Evolutionary conservation across 2,113 vertebrate genomes (phyloP).

Genomic region (Corynorhinus townsendii): DNA sequence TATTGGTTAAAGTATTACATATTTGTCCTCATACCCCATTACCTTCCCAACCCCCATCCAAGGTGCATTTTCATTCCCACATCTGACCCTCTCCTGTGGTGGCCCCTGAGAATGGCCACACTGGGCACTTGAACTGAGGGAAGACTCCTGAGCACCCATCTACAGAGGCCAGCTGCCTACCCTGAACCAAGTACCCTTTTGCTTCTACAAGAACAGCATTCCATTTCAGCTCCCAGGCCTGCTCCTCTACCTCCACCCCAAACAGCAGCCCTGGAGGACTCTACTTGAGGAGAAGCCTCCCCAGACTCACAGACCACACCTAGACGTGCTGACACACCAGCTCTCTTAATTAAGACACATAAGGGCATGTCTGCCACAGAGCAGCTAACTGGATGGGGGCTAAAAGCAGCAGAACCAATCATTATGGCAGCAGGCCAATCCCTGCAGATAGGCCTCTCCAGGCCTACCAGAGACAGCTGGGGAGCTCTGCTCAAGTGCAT

Average conservation of each 20-base stretch:
- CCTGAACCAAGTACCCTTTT: neutral
- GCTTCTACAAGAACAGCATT: neutral
- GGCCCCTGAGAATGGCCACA: neutral
- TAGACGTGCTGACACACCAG: neutral
- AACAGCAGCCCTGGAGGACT: neutral
- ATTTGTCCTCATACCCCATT: no score
- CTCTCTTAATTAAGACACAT: neutral
- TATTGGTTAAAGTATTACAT: no score
- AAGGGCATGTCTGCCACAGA: neutral
- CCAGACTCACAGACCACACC: neutral
- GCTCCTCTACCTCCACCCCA: no score
- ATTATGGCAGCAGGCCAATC: constrained; percentile 7
- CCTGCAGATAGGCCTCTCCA: constrained; percentile 1
- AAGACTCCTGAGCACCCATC: neutral
- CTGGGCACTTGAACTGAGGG: neutral
- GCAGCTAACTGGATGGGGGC: neutral
- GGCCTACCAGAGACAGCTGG: neutral
- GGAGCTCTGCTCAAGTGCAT: neutral
- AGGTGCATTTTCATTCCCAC: neutral
- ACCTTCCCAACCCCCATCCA: no score
- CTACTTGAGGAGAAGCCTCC: neutral
- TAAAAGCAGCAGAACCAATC: neutral
- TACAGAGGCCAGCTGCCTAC: neutral
- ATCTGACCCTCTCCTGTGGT: neutral
- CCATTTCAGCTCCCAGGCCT: neutral